Evolutionary conservation across 2,888 invertebrate genomes (phyloP).

Genomic region (Tethea ocularis): DNA sequence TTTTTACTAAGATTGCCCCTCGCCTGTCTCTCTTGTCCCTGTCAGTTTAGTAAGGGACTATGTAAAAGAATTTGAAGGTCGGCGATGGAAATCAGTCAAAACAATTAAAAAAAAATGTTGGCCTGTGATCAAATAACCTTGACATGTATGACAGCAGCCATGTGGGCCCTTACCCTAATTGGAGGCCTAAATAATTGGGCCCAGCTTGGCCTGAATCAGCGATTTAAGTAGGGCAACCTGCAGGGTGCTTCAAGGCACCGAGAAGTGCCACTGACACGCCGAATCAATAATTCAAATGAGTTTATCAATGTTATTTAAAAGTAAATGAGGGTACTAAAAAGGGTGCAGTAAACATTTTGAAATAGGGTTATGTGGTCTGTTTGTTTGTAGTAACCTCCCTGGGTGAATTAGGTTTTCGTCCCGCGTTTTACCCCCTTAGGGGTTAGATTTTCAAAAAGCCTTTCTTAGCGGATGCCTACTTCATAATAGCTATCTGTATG

Average conservation of each 20-base stretch:
- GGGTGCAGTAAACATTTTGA: not conserved
- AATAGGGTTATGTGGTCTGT: not conserved
- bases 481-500: too few species aligned
- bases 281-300: not conserved
- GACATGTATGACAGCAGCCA: not conserved
- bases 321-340: too few species aligned
- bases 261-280: not conserved
- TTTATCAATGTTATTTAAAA: not conserved
- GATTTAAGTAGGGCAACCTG: not conserved
- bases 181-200: not conserved
- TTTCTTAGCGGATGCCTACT: too few species aligned
- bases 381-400: too few species aligned
- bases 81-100: too few species aligned
- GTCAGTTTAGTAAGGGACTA: too few species aligned
- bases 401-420: too few species aligned
- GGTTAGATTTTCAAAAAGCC: too few species aligned
- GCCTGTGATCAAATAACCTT: not conserved
- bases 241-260: constrained; percentile 1
- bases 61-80: too few species aligned
- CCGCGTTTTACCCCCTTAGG: too few species aligned
- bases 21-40: too few species aligned
- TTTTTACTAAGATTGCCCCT: too few species aligned
- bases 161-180: not conserved
- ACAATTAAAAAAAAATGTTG: not conserved
- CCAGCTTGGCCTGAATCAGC: not conserved